These are phyloP conservation scores for Catocala nupta DNA, from an alignment of 2,888 invertebrate genomes.

Conservation along the genomic window DNA sequence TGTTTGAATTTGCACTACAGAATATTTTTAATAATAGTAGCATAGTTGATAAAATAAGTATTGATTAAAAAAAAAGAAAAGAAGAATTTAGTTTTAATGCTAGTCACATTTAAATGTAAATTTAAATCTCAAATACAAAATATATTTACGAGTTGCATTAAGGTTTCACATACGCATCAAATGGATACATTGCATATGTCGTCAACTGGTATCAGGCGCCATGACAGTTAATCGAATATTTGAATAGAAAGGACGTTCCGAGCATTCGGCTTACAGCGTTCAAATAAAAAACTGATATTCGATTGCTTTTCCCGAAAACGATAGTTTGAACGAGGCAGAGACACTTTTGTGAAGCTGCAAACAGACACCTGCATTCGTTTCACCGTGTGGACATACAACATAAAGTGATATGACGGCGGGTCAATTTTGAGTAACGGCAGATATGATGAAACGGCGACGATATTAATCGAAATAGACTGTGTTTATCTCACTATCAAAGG, in stretches of 20 bases:
- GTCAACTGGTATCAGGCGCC: slow-evolving; percentile 15
- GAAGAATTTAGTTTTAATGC: no score
- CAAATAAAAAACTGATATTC: slow-evolving; percentile 33
- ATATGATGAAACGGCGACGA: slow-evolving; percentile 8
- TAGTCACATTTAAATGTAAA: no score
- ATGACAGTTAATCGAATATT: slow-evolving; percentile 39
- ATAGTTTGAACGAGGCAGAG: slow-evolving; percentile 31
- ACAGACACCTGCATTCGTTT: slow-evolving; percentile 29
- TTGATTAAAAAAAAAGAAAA: no score
- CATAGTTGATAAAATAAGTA: no score
- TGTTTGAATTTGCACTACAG: no score
- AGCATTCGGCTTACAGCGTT: slow-evolving; percentile 35
- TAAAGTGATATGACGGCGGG: slow-evolving; percentile 18
- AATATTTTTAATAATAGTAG: no score
- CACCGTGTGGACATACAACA: slow-evolving; percentile 12
- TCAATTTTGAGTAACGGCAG: slow-evolving; percentile 24
- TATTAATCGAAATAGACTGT: background rate
- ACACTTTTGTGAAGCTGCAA: slow-evolving; percentile 32
- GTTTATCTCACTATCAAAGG: background rate
- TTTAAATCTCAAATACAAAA: no score
- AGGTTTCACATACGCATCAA: slow-evolving; percentile 19
- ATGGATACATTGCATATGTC: slow-evolving; percentile 30
- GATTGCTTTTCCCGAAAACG: slow-evolving; percentile 41
- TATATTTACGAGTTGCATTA: background rate
- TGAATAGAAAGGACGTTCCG: slow-evolving; percentile 34